These are phyloP conservation scores for Ginglymostoma cirratum DNA, from an alignment of 2,113 vertebrate species.

Conservation along the genomic window DNA sequence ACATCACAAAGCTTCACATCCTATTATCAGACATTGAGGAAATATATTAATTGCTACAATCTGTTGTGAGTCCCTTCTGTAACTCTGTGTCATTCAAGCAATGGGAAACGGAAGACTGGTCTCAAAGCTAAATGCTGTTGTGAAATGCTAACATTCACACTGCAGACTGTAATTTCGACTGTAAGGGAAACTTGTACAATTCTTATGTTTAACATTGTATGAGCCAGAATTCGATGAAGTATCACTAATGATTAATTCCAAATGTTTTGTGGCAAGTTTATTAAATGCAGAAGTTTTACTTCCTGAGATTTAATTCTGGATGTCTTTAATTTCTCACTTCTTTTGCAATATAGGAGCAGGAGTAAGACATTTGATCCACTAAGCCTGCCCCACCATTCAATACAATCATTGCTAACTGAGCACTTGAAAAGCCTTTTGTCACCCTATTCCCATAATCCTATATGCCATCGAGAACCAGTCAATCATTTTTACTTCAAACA, in stretches of 20 bases:
- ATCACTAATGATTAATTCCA: background rate
- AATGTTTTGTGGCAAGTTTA: background rate
- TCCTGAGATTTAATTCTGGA: background rate
- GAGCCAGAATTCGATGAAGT: background rate
- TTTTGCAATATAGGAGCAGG: background rate
- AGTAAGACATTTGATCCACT: too few species aligned
- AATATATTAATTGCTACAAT: conserved; percentile 20
- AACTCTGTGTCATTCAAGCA: background rate
- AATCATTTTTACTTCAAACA: too few species aligned
- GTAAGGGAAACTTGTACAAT: background rate
- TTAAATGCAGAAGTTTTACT: background rate
- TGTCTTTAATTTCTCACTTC: background rate
- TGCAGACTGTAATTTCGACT: background rate
- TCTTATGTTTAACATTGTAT: background rate
- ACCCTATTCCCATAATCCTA: too few species aligned
- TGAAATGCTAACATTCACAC: background rate
- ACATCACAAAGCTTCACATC: conserved; percentile 26
- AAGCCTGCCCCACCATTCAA: too few species aligned
- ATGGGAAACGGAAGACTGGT: background rate
- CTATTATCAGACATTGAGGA: conserved; percentile 16
- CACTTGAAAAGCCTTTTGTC: too few species aligned
- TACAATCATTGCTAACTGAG: too few species aligned
- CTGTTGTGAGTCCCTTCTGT: background rate
- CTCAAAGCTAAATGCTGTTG: background rate
- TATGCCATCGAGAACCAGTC: too few species aligned